Base-by-base conservation (phyloP, 2,113 vertebrate species). In the Crotalus viridis region DNA sequence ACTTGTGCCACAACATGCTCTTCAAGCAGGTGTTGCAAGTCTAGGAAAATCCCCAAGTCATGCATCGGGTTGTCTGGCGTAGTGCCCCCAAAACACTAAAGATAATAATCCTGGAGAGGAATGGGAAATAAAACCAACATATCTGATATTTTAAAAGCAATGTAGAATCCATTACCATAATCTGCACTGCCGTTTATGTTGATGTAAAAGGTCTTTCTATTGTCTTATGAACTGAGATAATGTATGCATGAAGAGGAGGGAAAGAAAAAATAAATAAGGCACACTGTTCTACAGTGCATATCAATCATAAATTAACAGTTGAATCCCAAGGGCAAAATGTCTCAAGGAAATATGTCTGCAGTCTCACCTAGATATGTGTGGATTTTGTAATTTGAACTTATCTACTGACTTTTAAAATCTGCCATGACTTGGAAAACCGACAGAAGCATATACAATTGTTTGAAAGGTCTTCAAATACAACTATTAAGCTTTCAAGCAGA, bases 251-350 rank as follows among this genome's bases (percentile, higher is more conserved):
- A 24, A 55, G 54, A 85, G 22, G 33, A 19, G 22, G 10, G 26
- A 90, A 90, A 69, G 28, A 64, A 90, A 64, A 61, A 28, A 64
- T 26, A 43, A 89, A 8, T 93, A 81, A 51, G 91, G 74, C 90
- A 59, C 5, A 57, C 43, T 2, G 69, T 61, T 39, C 64, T 93
- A 81, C 17, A 39, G 33, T 48, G 28, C 54, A 81, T 9, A 81
- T 81, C 74, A 93, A 33, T 17, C 51, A 61, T 48, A 19, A 90
- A 88, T 85, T 0, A 57, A 48, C 55, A 54, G 13, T 91, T 15
- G 33, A 87, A 54, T 55, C n/a, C 13, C n/a, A 61, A 61, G 22
- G 81, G 24, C 48, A 93, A 89, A 51, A 90, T 2, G 1, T 15
- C 0, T n/a, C 19, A 74, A 74, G 28, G 0, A 94, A 64, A 12